Conservation (phyloP, 2,888 invertebrate species). For the Sarcophaga subvicina region DNA sequence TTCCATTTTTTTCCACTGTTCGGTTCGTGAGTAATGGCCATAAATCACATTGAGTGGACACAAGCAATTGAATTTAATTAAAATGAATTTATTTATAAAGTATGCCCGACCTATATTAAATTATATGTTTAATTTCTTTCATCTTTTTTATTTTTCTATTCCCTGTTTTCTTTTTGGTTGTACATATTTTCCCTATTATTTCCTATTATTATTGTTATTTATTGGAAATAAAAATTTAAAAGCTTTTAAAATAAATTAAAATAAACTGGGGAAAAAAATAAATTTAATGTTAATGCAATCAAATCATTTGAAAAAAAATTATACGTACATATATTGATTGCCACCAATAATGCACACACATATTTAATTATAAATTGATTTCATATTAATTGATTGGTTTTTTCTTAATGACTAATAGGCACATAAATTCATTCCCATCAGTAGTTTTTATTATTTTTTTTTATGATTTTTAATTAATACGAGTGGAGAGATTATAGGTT, state of each 20-base stretch:
- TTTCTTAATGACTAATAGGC: not conserved
- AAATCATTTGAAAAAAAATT: slow-evolving; percentile 29
- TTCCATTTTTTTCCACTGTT: slow-evolving; percentile 7
- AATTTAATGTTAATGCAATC: slow-evolving; percentile 44
- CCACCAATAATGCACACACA: not conserved
- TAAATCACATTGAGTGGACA: slow-evolving; percentile 70
- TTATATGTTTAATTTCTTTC: slow-evolving; percentile 52
- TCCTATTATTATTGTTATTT: slow-evolving; percentile 50
- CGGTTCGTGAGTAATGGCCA: slow-evolving; percentile 67
- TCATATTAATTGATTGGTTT: slow-evolving; percentile 20
- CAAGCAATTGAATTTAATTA: slow-evolving; percentile 69
- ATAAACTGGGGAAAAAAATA: slow-evolving; percentile 9
- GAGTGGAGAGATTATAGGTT: too few relatives aligned
- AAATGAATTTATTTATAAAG: slow-evolving; percentile 69
- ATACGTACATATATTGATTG: slow-evolving; percentile 41
- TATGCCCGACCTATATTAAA: slow-evolving; percentile 69
- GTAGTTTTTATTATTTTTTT: not conserved
- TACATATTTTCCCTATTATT: not conserved
- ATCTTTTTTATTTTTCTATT: not conserved
- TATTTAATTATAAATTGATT: slow-evolving; percentile 42
- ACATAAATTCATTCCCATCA: not conserved
- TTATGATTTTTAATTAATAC: not conserved
- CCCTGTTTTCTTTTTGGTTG: not conserved
- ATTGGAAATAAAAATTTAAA: slow-evolving; percentile 45
- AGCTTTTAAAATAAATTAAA: slow-evolving; percentile 62